phyloP scores from a whole-genome alignment of 2,888 invertebrate genomes.

The Lasioglossum malachurum region DNA sequence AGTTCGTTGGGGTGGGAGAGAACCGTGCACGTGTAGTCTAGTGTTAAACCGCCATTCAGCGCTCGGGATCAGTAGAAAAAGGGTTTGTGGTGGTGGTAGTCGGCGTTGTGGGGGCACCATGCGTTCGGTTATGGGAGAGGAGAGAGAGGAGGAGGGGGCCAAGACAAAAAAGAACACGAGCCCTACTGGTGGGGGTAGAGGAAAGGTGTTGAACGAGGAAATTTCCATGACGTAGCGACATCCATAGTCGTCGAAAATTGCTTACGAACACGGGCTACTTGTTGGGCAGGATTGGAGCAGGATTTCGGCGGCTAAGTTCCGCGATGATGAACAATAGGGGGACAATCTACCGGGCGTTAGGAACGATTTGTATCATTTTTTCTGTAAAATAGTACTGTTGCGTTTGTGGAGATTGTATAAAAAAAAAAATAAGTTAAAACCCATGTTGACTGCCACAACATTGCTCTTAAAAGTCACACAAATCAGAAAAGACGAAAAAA shows the following conservation, averaged over 20 bases:
- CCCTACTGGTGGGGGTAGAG: constrained; percentile 45
- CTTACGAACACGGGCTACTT: constrained; percentile 51
- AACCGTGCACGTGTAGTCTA: constrained; percentile 15
- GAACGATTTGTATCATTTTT: neutral
- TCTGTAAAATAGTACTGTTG: neutral
- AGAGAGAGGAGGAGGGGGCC: constrained; percentile 27
- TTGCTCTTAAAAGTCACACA: too few relatives aligned
- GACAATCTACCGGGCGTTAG: neutral
- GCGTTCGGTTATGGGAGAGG: constrained; percentile 2
- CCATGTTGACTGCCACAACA: too few relatives aligned
- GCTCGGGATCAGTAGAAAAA: constrained; percentile 19
- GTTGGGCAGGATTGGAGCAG: constrained; percentile 39
- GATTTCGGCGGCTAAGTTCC: neutral
- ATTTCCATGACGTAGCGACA: constrained; percentile 73
- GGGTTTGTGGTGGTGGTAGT: neutral
- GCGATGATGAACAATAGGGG: neutral
- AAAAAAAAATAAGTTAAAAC: too few relatives aligned
- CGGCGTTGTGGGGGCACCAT: neutral
- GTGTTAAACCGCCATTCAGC: constrained; percentile 2
- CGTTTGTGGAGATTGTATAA: neutral
- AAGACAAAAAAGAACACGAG: constrained; percentile 42
- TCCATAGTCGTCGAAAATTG: constrained; percentile 47
- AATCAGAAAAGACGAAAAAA: too few relatives aligned
- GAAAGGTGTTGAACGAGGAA: constrained; percentile 70
- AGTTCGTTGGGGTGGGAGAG: neutral